These are phyloP conservation scores for Coenonympha glycerion DNA, from an alignment of 2,888 invertebrate species.

Conservation along the genomic window DNA sequence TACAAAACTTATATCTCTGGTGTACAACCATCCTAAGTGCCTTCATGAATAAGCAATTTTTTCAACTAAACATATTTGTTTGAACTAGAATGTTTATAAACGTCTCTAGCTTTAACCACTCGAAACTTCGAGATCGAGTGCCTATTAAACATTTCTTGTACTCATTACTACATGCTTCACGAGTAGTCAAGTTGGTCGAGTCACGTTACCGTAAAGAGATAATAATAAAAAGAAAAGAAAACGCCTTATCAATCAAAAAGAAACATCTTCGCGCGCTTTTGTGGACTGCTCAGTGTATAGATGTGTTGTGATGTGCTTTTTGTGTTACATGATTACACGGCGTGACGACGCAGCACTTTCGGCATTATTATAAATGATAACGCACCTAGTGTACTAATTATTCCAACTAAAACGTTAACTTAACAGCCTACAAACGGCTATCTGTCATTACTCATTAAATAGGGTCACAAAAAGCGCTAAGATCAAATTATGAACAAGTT, in stretches of 20 bases:
- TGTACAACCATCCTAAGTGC: too few relatives aligned
- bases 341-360: neutral
- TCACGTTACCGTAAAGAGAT: constrained; percentile 10
- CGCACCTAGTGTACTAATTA: neutral
- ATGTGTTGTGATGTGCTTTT: neutral
- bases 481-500: too few relatives aligned
- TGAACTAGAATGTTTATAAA: too few relatives aligned
- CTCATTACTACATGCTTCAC: neutral
- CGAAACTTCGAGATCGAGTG: too few relatives aligned
- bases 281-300: neutral
- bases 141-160: neutral
- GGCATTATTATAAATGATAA: neutral
- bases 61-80: too few relatives aligned
- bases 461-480: too few relatives aligned
- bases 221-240: constrained; percentile 1
- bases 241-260: constrained; percentile 5
- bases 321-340: neutral
- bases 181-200: constrained; percentile 6
- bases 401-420: too few relatives aligned
- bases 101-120: too few relatives aligned
- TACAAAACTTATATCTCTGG: too few relatives aligned
- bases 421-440: too few relatives aligned
- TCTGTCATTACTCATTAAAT: too few relatives aligned
- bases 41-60: too few relatives aligned
- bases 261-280: neutral